Evolutionary conservation across 2,797 vertebrate species (phyloP), one percentile per base, ranked within the genome.

Genomic region (Sciaenops ocellatus): DNA sequence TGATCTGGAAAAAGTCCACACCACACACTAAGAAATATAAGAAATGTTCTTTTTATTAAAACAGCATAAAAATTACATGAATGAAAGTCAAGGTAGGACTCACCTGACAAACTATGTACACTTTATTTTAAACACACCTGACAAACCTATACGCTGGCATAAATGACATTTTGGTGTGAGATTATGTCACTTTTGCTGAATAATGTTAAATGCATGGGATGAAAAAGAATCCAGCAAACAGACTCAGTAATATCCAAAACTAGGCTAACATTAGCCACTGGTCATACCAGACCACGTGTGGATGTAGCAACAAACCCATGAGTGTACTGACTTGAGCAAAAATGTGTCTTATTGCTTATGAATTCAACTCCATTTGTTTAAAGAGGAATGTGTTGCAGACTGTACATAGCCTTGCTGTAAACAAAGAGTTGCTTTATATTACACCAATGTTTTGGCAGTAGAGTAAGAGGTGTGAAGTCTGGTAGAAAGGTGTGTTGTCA

Each of bases 31-130:
- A 1, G 18, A 70, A 17, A 51, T 69, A 15, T 73, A 56, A 44
- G 10, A 87, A 77, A 81, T 48, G 8, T 70, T 79, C 0, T 59
- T 84, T 90, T 90, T 86, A 88, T 84, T 84, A 69, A 75, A 89
- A 85, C 34, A 22, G 54, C 42, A 47, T 83, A 59, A 74, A 72
- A 85, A 65, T 18, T 0, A 52, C 28, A 76, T 56, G 8, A 79
- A 69, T 12, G 17, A 20, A 73, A 78, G 26, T 59, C 44, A 74
- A 57, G 68, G 1, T 3, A 0, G 16, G 46, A n/a, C 50, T 68
- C 44, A 69, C 46, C 34, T 38, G 34, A 9, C 34, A 38, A 38
- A 38, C 34, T 38, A 38, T 38, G 34, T 38, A 38, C 34, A 54
- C 22, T 50, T n/a, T 24, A 28, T 70, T 47, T 65, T 75, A 3